Evolutionary conservation across 2,113 vertebrate genomes (phyloP).

Genomic region (Lagenorhynchus albirostris): DNA sequence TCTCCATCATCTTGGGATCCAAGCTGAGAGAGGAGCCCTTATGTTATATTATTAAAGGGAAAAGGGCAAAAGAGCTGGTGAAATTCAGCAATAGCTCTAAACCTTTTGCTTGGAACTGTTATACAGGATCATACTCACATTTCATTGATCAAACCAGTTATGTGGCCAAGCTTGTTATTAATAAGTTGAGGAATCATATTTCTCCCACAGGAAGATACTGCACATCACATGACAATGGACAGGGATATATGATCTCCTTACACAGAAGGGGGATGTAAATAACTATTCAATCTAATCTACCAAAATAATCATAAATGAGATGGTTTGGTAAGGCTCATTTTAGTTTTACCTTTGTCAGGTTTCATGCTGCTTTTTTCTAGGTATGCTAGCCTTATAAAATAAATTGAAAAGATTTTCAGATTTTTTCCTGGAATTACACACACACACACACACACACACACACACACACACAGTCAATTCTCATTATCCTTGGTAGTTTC

Average conservation of each 20-base stretch:
- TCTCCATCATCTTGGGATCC: background rate
- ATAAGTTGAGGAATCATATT: background rate
- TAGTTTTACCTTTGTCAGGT: background rate
- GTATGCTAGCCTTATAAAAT: background rate
- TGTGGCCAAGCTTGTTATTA: background rate
- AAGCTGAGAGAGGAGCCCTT: background rate
- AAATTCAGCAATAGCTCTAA: background rate
- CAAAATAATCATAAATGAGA: background rate
- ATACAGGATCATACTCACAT: background rate
- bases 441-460: background rate
- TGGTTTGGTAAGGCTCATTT: background rate
- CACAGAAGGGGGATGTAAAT: background rate
- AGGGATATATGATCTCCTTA: background rate
- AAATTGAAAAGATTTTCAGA: background rate
- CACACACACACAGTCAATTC: background rate
- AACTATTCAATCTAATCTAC: background rate
- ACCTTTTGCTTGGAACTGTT: background rate
- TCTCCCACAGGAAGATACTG: background rate
- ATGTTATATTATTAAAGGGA: background rate
- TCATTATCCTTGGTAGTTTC: background rate
- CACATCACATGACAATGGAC: background rate
- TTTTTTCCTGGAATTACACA: background rate
- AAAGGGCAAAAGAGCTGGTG: background rate
- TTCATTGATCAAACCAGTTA: slow-evolving; percentile 16
- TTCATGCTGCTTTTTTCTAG: background rate